A percentile compares a stretch with the other conserved stretches of the same genome.
phyloP scores from a whole-genome alignment of 2,113 vertebrate species.

The Paralichthys olivaceus region DNA sequence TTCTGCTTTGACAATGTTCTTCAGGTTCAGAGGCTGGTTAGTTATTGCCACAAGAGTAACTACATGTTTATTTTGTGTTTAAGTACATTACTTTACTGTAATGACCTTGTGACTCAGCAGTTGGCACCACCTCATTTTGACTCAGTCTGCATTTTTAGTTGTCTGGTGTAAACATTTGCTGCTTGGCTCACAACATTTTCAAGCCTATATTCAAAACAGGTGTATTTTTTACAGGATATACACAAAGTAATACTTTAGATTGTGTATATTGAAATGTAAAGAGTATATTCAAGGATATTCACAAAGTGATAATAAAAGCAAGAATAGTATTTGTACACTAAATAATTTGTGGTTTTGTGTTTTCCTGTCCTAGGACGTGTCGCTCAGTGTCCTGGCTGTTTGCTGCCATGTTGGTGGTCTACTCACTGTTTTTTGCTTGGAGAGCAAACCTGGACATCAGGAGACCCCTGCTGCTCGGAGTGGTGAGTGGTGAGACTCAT shows the following conservation, averaged over 20 bases:
- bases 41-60: conserved; percentile 43
- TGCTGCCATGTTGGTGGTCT: conserved; percentile 87
- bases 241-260: conserved; percentile 9
- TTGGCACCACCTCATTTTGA: conserved; percentile 66
- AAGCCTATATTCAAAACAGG: conserved; percentile 42
- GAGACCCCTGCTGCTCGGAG: conserved; percentile 92
- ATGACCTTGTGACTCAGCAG: conserved; percentile 71
- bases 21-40: conserved; percentile 45
- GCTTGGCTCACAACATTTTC: conserved; percentile 41
- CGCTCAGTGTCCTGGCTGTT: conserved; percentile 86
- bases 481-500: conserved; percentile 84
- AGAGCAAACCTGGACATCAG: conserved; percentile 96
- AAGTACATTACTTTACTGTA: conserved; percentile 62
- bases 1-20: conserved; percentile 7
- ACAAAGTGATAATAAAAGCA: conserved; percentile 1
- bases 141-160: conserved; percentile 62
- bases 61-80: conserved; percentile 48
- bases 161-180: conserved; percentile 44
- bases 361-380: conserved; percentile 66
- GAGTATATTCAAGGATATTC: not conserved
- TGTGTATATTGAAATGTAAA: not conserved
- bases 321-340: conserved; percentile 1
- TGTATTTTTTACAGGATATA: conserved; percentile 26
- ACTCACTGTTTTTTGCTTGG: conserved; percentile 97
- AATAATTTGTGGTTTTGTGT: not conserved